A percentile compares a stretch with the other conserved stretches of the same genome.
These are phyloP conservation scores for Melopsittacus undulatus DNA, from an alignment of 2,797 vertebrate species.

Conservation along the genomic window DNA sequence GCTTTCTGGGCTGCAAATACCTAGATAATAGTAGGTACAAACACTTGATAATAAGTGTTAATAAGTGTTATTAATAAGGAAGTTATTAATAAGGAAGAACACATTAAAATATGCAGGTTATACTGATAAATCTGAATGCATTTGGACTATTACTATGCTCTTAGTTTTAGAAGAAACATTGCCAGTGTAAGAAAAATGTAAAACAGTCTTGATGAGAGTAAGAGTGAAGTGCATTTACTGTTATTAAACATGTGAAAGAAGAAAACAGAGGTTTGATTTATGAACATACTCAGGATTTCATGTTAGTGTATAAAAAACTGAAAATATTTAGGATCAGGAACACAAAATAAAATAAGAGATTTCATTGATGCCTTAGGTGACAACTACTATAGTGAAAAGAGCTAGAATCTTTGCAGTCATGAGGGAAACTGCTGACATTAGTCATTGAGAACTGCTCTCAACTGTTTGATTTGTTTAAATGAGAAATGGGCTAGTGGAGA, in stretches of 20 bases:
- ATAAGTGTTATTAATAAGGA: too few species aligned
- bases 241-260: not conserved
- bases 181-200: not conserved
- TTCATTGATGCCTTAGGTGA: not conserved
- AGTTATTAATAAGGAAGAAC: not conserved
- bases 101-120: not conserved
- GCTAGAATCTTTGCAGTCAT: not conserved
- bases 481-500: not conserved
- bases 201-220: not conserved
- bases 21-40: too few species aligned
- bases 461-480: not conserved
- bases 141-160: not conserved
- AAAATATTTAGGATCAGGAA: not conserved
- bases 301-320: not conserved
- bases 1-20: too few species aligned
- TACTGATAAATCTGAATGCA: not conserved
- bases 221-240: not conserved
- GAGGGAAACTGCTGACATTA: not conserved
- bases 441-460: constrained; percentile 14
- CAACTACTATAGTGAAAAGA: not conserved
- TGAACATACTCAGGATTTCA: not conserved
- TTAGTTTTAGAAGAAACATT: not conserved
- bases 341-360: not conserved
- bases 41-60: too few species aligned
- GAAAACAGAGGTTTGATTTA: constrained; percentile 15